A percentile compares a stretch with the other conserved stretches of the same genome.
These are phyloP conservation scores for Lasiurus borealis DNA, from an alignment of 2,113 vertebrate genomes.

Conservation along the genomic window DNA sequence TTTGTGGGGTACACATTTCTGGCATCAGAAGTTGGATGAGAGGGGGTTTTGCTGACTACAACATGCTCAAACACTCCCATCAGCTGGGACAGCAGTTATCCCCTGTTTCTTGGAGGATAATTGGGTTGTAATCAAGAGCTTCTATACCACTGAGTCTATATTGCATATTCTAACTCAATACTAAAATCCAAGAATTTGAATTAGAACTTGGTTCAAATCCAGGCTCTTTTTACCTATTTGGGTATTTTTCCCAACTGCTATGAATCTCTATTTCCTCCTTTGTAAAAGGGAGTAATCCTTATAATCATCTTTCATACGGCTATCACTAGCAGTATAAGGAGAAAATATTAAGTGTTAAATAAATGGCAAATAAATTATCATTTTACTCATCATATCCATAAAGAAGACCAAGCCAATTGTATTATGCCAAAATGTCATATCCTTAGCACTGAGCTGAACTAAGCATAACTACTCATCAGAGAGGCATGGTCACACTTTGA, in stretches of 20 bases:
- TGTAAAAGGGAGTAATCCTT: constrained; percentile 11
- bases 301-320: background rate
- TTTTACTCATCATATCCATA: background rate
- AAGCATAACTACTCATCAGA: background rate
- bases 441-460: background rate
- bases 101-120: background rate
- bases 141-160: background rate
- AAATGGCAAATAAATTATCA: background rate
- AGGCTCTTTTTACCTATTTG: background rate
- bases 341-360: background rate
- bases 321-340: background rate
- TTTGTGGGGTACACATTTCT: background rate
- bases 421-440: constrained; percentile 25
- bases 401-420: background rate
- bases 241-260: background rate
- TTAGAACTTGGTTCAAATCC: background rate
- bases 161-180: background rate
- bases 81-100: background rate
- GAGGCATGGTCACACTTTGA: constrained; percentile 21
- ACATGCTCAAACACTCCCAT: background rate
- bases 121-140: background rate
- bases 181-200: background rate
- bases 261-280: constrained; percentile 14
- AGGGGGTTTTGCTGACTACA: background rate
- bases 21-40: background rate